phyloP scores from a whole-genome alignment of 2,797 vertebrate genomes.

The Fratercula arctica region DNA sequence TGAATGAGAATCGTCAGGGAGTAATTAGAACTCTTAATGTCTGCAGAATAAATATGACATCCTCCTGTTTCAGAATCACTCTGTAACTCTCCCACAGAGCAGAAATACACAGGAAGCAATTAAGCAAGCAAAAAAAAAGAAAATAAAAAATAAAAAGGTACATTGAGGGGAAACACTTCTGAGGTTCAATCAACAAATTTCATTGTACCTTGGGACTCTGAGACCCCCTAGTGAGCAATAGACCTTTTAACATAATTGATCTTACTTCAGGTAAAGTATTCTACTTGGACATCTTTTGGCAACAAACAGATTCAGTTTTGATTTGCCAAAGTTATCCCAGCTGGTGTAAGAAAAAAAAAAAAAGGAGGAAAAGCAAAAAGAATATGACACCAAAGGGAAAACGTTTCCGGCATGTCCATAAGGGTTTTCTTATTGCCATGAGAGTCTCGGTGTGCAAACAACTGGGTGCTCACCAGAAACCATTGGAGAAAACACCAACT shows the following conservation, averaged over 20 bases:
- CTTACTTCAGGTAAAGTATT: conserved; percentile 1
- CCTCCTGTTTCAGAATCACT: conserved; percentile 33
- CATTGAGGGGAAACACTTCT: not conserved
- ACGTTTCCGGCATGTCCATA: rapidly evolving
- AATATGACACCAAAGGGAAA: not conserved
- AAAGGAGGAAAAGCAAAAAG: not conserved
- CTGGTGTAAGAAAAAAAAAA: not conserved
- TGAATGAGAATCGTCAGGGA: conserved; percentile 53
- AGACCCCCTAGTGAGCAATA: not conserved
- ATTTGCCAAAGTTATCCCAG: not conserved
- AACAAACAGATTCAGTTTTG: not conserved
- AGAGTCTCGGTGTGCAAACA: not conserved
- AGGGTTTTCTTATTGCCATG: not conserved
- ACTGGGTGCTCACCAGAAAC: not conserved
- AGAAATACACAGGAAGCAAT: conserved; percentile 44
- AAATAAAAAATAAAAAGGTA: not conserved
- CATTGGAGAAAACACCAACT: not conserved
- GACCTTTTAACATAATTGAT: not conserved
- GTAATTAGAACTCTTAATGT: conserved; percentile 65
- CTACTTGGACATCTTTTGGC: not conserved
- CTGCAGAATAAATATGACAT: conserved; percentile 56
- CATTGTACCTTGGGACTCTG: not conserved
- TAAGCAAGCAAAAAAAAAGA: not conserved
- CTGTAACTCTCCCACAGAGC: conserved; percentile 30
- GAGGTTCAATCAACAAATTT: conserved; percentile 34